A percentile compares a stretch with the other conserved stretches of the same genome.
These are phyloP conservation scores for Stenolophus ochropezus DNA, from an alignment of 2,888 invertebrate species.

Conservation along the genomic window DNA sequence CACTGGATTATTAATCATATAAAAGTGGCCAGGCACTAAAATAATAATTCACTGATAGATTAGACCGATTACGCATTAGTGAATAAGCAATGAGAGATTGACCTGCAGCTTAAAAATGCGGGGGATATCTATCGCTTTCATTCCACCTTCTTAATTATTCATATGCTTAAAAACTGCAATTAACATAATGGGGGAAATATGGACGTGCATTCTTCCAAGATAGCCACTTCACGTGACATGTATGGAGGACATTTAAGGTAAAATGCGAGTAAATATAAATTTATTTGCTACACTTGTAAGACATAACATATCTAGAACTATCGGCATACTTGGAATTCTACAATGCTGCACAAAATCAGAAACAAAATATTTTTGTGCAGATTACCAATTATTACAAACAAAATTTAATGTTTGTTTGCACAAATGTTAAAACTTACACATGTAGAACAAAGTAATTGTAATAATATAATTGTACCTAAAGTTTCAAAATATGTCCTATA, in stretches of 20 bases:
- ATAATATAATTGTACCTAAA: no score
- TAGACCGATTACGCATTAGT: constrained; percentile 40
- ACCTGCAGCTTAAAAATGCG: constrained; percentile 14
- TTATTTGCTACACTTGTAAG: no score
- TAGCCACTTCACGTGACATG: not conserved
- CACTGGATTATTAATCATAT: constrained; percentile 53
- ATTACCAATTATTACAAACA: no score
- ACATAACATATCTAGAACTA: no score
- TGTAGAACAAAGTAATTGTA: no score
- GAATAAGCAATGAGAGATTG: constrained; percentile 36
- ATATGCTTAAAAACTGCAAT: not conserved
- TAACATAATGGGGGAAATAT: not conserved
- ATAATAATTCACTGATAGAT: constrained; percentile 54
- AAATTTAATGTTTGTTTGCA: no score
- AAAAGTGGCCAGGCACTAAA: constrained; percentile 47
- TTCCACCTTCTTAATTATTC: constrained; percentile 4
- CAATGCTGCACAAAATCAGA: no score
- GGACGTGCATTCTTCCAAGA: not conserved
- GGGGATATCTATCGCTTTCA: not conserved
- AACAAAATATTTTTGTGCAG: no score
- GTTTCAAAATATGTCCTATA: no score
- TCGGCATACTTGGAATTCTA: no score
- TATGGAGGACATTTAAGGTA: not conserved
- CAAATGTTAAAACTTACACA: no score
- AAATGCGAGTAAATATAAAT: not conserved